These are phyloP conservation scores for Cremastinae sp. DNA, from an alignment of 2,888 invertebrate genomes.

Conservation along the genomic window DNA sequence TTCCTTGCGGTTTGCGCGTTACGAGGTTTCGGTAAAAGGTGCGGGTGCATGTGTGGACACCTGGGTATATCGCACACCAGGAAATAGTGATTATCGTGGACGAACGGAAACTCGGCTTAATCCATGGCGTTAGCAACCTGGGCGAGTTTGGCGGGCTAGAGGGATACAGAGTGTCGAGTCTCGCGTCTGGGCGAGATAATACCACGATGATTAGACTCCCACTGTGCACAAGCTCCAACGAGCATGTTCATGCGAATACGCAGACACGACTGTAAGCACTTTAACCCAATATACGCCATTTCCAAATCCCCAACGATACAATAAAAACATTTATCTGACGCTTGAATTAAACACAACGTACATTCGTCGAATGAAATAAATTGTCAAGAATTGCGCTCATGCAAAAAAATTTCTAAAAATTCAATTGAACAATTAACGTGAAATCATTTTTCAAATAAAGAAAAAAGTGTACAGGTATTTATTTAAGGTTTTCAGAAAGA, in stretches of 20 bases:
- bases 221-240: slow-evolving; percentile 10
- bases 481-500: too few relatives aligned
- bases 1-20: slow-evolving; percentile 12
- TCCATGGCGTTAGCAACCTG: slow-evolving; percentile 27
- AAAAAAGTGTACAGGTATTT: too few relatives aligned
- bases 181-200: slow-evolving; percentile 51
- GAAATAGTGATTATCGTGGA: slow-evolving; percentile 37
- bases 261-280: neutral
- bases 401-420: too few relatives aligned
- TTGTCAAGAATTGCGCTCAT: too few relatives aligned
- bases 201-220: slow-evolving; percentile 27
- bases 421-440: too few relatives aligned
- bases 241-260: neutral
- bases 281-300: too few relatives aligned
- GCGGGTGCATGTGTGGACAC: neutral
- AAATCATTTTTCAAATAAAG: too few relatives aligned
- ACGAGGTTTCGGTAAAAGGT: neutral
- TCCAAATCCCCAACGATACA: too few relatives aligned
- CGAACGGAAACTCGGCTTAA: slow-evolving; percentile 43
- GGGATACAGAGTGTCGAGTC: slow-evolving; percentile 45
- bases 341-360: too few relatives aligned
- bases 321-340: too few relatives aligned
- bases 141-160: slow-evolving; percentile 18
- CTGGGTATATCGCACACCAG: neutral
- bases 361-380: too few relatives aligned